Conservation (phyloP, 2,113 vertebrate species). For the Cnemophilus loriae region DNA sequence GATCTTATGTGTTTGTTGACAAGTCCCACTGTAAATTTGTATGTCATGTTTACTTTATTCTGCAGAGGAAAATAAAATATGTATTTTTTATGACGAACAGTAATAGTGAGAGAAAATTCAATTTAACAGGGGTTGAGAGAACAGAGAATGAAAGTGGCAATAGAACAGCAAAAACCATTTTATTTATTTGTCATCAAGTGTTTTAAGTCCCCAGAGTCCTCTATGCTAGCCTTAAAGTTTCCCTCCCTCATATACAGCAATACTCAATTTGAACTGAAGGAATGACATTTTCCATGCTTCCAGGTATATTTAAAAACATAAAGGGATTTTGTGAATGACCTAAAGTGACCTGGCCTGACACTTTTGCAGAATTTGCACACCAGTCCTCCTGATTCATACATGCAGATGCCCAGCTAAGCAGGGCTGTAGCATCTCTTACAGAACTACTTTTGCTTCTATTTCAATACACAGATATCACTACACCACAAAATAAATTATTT, state of each 20-base stretch:
- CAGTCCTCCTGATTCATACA: neutral
- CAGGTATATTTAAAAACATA: neutral
- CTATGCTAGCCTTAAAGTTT: neutral
- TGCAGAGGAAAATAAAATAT: neutral
- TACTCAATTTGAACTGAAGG: neutral
- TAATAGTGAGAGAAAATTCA: neutral
- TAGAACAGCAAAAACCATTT: neutral
- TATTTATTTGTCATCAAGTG: neutral
- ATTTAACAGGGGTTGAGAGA: neutral
- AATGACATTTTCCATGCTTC: neutral
- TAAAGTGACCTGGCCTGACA: neutral
- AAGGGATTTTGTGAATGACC: neutral
- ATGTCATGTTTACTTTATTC: neutral
- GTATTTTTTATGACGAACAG: neutral
- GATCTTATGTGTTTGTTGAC: neutral
- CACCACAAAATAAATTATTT: neutral
- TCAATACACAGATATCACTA: neutral
- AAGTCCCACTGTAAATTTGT: neutral
- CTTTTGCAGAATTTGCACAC: neutral
- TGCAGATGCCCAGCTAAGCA: neutral
- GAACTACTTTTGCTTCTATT: neutral
- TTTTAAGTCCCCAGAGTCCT: neutral
- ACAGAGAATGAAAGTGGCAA: neutral
- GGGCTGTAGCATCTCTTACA: neutral
- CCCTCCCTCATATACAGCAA: neutral